Base-by-base conservation (phyloP, 2,888 invertebrate genomes). In the Lobophora halterata region DNA sequence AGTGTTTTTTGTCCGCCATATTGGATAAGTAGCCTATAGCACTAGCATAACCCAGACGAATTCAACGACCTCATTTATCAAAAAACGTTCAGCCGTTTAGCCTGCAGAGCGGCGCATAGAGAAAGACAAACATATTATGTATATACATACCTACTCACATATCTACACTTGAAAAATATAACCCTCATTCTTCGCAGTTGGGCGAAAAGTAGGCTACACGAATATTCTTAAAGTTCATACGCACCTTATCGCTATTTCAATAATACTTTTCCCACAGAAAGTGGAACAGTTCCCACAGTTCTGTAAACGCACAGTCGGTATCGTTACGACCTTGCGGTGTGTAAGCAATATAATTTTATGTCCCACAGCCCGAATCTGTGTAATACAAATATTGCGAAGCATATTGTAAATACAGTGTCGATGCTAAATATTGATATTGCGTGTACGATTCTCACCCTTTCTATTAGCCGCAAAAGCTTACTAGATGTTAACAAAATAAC, bases 281-380 rank as follows among this genome's bases (percentile, higher is more conserved):
- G 17, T 23, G 31, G 30, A 23, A 29, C 40, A 36, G 27, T 32
- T 35, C 16, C 37, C 18, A 29, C 28, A 35, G 31, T 37, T 20
- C 24, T 21, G 38, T 16, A 19, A 25, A 17, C 26, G 7, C 27
- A 16, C 32, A 33, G 25, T 12, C 18, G 33, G 30, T 48, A 41
- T 46, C 36, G 41, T 30, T 29, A 38, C 35, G 34, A 42, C 28
- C 26, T 40, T 25, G 40, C 41, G 40, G 49, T 34, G 32, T 49
- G 49, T 49, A 44, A 43, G 49, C 46, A 48, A 50, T 53, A 53
- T 44, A 48, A 53, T 53, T 50, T 53, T 48, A 53, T 46, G 35
- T 39, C 36, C 31, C 28, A 28, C 25, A 17, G 12, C 17, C 30
- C 30, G 39, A 53, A 45, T 50, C 24, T 42, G 32, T 32, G 43